A percentile compares a stretch with the other conserved stretches of the same genome.
phyloP scores from a whole-genome alignment of 1,140 invertebrate genomes.

The Goniozus legneri region DNA sequence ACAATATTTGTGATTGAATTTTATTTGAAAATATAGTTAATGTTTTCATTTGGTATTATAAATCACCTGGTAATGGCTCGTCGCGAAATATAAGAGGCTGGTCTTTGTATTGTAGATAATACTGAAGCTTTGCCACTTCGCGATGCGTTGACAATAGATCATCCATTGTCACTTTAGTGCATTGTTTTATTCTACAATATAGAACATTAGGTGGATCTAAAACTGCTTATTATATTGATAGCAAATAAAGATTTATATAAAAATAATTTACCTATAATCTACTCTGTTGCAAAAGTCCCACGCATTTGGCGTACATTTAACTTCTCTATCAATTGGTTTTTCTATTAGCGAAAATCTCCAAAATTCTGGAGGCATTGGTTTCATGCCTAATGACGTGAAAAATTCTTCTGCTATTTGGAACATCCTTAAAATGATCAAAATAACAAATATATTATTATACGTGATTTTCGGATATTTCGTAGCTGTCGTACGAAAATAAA shows the following conservation, averaged over 20 bases:
- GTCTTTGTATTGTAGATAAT: constrained; percentile 77
- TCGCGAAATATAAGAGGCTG: constrained; percentile 71
- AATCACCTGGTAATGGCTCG: constrained; percentile 73
- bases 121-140: constrained; percentile 82
- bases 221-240: no score
- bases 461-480: background rate
- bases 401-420: constrained; percentile 80
- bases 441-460: background rate
- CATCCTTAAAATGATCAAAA: constrained; percentile 55
- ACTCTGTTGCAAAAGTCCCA: constrained; percentile 84
- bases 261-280: constrained; percentile 66
- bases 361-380: constrained; percentile 74
- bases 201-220: no score
- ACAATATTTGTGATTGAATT: background rate
- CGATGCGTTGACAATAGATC: constrained; percentile 80
- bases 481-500: no score
- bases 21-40: background rate
- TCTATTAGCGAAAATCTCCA: constrained; percentile 76
- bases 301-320: constrained; percentile 81
- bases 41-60: background rate
- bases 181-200: constrained; percentile 82
- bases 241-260: no score
- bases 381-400: constrained; percentile 75
- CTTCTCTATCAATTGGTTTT: constrained; percentile 66
- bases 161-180: constrained; percentile 77